Evolutionary conservation across 2,797 vertebrate genomes (phyloP), one percentile per base, ranked within the genome.

Genomic region (Cossypha polioptera): DNA sequence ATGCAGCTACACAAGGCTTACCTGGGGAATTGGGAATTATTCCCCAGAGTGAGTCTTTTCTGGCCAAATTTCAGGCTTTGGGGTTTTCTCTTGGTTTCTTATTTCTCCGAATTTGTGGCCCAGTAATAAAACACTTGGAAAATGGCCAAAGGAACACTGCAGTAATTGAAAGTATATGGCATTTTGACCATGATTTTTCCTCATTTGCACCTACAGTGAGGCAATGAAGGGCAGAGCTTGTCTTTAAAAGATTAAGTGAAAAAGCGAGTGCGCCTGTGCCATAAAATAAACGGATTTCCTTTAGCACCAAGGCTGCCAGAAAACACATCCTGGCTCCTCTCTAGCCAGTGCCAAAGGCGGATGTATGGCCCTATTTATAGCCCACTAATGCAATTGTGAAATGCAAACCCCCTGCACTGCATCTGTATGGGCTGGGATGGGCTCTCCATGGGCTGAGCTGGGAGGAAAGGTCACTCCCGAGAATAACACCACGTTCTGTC

Each of bases 281-380:
- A 83, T 66, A 66, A 94, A 90, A 58, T 21, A 68, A 89, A 89
- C 0, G 2, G 61, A 87, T 48, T 94, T 94, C 78, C 87, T 91
- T 31, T 45, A 75, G 78, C 68, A 77, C 45, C 42, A 67, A 61
- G 75, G 42, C 61, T 94, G 89, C 72, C 68, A 88, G 82, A 89
- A 94, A 86, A 86, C 11, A 89, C 78, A 87, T 87, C 77, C 78
- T 87, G 87, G 29, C 67, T 91, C 58, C 67, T 66, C 54, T 57
- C 67, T 66, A 67, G 84, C 14, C 50, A 81, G 84, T 2, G 7
- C 38, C 31, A 45, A 55, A 68, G 81, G 81, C 3, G 8, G 78
- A 89, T 82, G 55, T 11, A 58, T 13, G n/a, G 21, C 58, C 62
- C 87, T 94, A 89, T 94, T 94, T 92, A 92, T 84, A 96, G 89